These are phyloP conservation scores for Eolophus roseicapilla DNA, from an alignment of 2,113 vertebrate species.

Conservation along the genomic window DNA sequence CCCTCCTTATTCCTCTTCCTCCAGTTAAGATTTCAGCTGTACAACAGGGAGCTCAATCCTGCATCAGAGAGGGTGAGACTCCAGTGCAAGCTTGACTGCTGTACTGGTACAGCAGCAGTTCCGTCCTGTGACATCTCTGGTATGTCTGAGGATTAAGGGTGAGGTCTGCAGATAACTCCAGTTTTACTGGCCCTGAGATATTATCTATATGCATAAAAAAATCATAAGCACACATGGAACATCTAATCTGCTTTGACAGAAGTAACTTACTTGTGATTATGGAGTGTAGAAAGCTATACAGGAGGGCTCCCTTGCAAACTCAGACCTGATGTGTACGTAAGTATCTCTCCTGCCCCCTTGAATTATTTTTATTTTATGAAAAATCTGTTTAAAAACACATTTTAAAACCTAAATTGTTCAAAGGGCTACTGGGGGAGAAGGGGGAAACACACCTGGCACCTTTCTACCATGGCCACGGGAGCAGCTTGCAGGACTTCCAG, in stretches of 20 bases:
- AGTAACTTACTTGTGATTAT: neutral
- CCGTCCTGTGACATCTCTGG: neutral
- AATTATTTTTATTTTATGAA: neutral
- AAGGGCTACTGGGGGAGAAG: neutral
- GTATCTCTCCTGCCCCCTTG: neutral
- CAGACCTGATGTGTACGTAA: neutral
- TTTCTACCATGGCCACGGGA: neutral
- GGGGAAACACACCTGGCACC: neutral
- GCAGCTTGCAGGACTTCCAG: neutral
- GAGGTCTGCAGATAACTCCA: neutral
- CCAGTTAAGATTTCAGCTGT: neutral
- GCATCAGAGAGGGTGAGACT: neutral
- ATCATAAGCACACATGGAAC: neutral
- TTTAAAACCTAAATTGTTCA: neutral
- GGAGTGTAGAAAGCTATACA: neutral
- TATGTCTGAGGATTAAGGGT: neutral
- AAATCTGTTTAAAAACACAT: neutral
- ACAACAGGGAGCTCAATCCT: neutral
- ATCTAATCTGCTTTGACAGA: neutral
- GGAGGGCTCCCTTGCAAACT: neutral
- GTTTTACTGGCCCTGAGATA: neutral
- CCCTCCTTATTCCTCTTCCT: neutral
- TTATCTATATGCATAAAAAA: neutral
- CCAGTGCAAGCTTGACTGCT: fast-evolving
- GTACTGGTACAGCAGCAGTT: neutral